phyloP scores from a whole-genome alignment of 2,797 vertebrate genomes.

The Molossus molossus region DNA sequence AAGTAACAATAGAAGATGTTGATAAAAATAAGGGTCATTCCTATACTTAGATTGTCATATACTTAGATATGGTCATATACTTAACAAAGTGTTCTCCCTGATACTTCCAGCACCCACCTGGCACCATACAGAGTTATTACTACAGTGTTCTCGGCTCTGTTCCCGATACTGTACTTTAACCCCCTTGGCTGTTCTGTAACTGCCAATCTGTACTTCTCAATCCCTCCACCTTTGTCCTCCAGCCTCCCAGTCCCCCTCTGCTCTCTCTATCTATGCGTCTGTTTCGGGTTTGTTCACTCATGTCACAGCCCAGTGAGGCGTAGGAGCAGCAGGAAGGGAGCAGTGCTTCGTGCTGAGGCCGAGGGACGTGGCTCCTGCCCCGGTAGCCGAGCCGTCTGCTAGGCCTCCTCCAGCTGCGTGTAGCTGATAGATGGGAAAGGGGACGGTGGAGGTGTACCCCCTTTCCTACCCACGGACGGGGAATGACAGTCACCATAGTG shows the following conservation, averaged over 20 bases:
- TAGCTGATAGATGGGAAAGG: background rate
- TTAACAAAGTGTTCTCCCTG: background rate
- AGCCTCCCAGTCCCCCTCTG: background rate
- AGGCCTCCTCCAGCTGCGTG: background rate
- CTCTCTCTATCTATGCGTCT: background rate
- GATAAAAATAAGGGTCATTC: conserved; percentile 1
- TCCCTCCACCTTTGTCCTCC: background rate
- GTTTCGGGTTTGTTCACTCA: background rate
- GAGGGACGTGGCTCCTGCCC: background rate
- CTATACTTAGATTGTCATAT: background rate
- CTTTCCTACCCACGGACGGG: background rate
- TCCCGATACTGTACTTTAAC: background rate
- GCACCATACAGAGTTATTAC: background rate
- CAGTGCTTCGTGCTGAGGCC: background rate
- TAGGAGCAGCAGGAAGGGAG: background rate
- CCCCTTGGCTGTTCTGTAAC: background rate
- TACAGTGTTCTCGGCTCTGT: background rate
- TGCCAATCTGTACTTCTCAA: background rate
- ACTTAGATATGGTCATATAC: background rate
- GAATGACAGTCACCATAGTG: background rate
- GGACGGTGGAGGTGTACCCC: background rate
- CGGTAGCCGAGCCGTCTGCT: background rate
- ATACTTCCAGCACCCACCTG: background rate
- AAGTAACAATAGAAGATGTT: background rate
- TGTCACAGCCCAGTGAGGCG: too few species aligned